Percentiles rank a stretch among this genome's conserved stretches.
Conservation (phyloP, 1,140 invertebrate species). For the Zeugodacus cucurbitae region DNA sequence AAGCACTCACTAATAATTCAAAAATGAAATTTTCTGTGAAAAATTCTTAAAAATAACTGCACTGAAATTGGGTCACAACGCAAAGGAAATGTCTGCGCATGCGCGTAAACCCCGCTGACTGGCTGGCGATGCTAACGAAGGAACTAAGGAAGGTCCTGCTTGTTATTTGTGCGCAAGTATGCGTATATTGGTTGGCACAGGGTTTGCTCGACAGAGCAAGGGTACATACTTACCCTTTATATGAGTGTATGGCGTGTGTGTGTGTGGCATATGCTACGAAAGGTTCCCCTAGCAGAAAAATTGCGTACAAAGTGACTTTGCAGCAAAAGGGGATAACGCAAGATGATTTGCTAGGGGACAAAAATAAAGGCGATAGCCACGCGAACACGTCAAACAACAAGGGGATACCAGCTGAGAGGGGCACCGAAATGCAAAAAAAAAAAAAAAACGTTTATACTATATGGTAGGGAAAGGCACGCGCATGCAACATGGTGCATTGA, state of each 20-base stretch:
- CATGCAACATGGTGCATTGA: neutral
- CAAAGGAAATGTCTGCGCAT: neutral
- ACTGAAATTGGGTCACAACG: neutral
- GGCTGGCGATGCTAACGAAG: neutral
- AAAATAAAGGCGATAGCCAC: conserved; percentile 13
- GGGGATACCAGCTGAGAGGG: neutral
- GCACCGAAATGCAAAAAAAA: neutral
- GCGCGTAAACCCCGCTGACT: neutral
- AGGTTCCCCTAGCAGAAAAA: conserved; percentile 2
- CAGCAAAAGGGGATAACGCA: neutral
- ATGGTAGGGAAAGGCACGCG: neutral
- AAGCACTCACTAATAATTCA: neutral
- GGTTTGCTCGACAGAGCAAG: neutral
- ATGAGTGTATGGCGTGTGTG: neutral
- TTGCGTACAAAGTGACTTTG: conserved; percentile 4
- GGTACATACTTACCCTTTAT: neutral
- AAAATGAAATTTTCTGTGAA: conserved; percentile 42
- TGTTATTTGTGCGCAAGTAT: neutral
- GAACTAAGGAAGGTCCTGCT: neutral
- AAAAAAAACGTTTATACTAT: neutral
- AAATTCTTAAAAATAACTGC: conserved; percentile 20
- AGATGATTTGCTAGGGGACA: conserved; percentile 28
- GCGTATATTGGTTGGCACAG: conserved; percentile 6
- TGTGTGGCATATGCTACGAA: neutral
- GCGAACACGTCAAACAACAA: neutral